Conservation (phyloP, 2,797 vertebrate genomes). For the Alcedo quadribrachys region DNA sequence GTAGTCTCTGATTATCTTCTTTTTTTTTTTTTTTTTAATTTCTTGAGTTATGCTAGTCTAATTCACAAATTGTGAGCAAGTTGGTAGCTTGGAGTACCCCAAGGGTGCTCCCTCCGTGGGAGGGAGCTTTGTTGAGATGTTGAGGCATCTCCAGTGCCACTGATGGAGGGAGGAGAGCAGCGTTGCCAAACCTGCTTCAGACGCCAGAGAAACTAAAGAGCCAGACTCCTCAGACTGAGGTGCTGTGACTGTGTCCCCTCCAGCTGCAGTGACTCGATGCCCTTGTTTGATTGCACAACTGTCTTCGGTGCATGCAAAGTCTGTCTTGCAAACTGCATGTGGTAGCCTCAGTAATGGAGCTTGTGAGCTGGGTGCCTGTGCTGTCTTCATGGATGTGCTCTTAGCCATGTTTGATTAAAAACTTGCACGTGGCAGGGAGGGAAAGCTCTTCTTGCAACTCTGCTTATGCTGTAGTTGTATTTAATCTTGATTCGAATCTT, state of each 20-base stretch:
- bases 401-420: neutral
- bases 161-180: neutral
- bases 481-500: neutral
- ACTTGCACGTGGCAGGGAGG: neutral
- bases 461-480: neutral
- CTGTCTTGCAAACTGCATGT: neutral
- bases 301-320: neutral
- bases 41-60: neutral
- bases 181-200: neutral
- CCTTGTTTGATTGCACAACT: neutral
- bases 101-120: neutral
- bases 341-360: neutral
- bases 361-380: neutral
- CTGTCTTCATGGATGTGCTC: neutral
- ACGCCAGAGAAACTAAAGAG: neutral
- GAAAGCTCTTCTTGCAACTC: neutral
- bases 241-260: neutral
- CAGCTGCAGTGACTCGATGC: neutral
- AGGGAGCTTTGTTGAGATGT: neutral
- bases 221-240: neutral
- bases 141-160: neutral
- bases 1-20: too few species aligned
- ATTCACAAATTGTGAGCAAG: neutral
- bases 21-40: too few species aligned
- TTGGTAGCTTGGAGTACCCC: neutral